Percentiles rank a stretch among this genome's conserved stretches.
phyloP scores from a whole-genome alignment of 2,113 vertebrate species.

The Arothron firmamentum region DNA sequence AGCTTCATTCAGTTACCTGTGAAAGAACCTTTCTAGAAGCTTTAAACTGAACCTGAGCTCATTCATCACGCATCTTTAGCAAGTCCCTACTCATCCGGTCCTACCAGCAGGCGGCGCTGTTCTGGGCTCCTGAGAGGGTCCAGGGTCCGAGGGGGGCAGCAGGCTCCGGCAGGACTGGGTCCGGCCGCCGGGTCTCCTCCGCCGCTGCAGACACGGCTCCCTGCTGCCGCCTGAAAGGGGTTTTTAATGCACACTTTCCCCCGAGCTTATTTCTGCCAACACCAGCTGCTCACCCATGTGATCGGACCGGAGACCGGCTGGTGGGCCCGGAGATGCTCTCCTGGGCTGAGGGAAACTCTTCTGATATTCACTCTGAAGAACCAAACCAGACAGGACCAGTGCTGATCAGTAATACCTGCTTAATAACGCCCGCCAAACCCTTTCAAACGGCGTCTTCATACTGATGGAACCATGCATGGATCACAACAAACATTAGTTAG shows the following conservation, averaged over 20 bases:
- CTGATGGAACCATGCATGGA: too few species aligned
- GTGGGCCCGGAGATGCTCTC: slow-evolving; percentile 31
- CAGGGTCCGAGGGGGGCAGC: slow-evolving; percentile 7
- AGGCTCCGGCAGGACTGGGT: slow-evolving; percentile 24
- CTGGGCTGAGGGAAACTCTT: slow-evolving; percentile 43
- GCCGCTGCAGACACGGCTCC: slow-evolving; percentile 35
- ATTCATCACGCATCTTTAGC: too few species aligned
- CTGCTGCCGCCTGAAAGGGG: slow-evolving; percentile 42
- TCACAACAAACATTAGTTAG: too few species aligned
- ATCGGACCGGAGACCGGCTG: slow-evolving; percentile 26
- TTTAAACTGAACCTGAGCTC: too few species aligned
- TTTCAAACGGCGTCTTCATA: too few species aligned
- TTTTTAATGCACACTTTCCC: neutral
- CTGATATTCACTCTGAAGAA: slow-evolving; percentile 52
- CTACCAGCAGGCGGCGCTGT: slow-evolving; percentile 30
- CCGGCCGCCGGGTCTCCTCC: slow-evolving; percentile 4
- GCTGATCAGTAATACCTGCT: too few species aligned
- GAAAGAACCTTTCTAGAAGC: too few species aligned
- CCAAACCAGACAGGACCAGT: slow-evolving; percentile 5
- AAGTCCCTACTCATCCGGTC: neutral
- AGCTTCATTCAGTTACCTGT: too few species aligned
- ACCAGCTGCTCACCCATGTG: slow-evolving; percentile 30
- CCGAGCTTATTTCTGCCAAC: neutral
- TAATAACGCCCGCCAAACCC: too few species aligned
- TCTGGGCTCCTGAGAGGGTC: neutral